Evolutionary conservation across 2,113 vertebrate species (phyloP).

Genomic region (Psephotus haematonotus): DNA sequence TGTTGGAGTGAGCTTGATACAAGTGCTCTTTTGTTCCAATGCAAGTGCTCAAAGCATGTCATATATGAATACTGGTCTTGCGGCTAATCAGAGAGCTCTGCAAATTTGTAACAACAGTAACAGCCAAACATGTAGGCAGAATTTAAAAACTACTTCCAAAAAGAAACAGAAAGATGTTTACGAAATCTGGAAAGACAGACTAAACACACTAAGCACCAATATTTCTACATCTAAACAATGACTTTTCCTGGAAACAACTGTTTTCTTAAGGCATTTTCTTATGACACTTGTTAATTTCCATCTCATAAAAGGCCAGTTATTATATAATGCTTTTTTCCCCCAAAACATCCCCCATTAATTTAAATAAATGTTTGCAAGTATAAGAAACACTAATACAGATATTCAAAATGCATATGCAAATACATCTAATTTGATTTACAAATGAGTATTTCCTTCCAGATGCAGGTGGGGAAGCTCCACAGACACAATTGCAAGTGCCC

Average conservation of each 20-base stretch:
- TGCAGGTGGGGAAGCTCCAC: not conserved
- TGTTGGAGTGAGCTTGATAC: not conserved
- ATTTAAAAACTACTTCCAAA: not conserved
- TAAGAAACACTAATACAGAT: not conserved
- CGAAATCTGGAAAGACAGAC: not conserved
- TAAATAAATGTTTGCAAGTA: not conserved
- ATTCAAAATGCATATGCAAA: not conserved
- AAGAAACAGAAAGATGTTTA: not conserved
- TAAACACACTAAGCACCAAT: constrained; percentile 10
- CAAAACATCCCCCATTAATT: not conserved
- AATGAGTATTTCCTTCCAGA: not conserved
- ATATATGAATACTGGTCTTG: not conserved
- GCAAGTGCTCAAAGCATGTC: not conserved
- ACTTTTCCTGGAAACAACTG: not conserved
- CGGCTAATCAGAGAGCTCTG: not conserved
- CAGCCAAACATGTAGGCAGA: not conserved
- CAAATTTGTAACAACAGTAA: not conserved
- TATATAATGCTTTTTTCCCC: fast-evolving
- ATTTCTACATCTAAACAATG: not conserved
- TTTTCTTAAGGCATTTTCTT: not conserved
- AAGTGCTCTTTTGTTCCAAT: not conserved
- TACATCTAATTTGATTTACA: not conserved
- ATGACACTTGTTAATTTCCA: not conserved
- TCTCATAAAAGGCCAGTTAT: not conserved
- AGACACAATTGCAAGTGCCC: not conserved